These are phyloP conservation scores for Tolmerus cingulatus DNA, from an alignment of 2,888 invertebrate genomes.

Conservation along the genomic window DNA sequence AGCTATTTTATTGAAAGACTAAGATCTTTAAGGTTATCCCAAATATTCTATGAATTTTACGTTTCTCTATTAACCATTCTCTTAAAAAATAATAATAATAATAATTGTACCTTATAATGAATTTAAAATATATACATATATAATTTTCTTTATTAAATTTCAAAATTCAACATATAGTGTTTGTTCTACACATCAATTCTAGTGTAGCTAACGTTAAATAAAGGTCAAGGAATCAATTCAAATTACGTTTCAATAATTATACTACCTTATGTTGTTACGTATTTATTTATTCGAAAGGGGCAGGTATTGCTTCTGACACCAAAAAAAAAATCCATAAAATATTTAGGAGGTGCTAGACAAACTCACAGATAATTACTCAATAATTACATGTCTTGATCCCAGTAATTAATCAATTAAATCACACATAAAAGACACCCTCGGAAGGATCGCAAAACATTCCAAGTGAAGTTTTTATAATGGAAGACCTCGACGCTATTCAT, in stretches of 20 bases:
- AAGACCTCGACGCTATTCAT: not conserved
- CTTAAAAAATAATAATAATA: too few relatives aligned
- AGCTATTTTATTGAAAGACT: too few relatives aligned
- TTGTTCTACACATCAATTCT: too few relatives aligned
- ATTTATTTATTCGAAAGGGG: not conserved
- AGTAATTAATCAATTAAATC: not conserved
- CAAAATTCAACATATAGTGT: too few relatives aligned
- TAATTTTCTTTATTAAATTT: too few relatives aligned
- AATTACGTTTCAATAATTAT: not conserved
- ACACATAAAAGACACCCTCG: not conserved
- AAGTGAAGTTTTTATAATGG: not conserved
- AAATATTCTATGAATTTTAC: too few relatives aligned
- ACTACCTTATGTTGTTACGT: not conserved
- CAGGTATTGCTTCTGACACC: not conserved
- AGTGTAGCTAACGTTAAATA: not conserved
- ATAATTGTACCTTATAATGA: too few relatives aligned
- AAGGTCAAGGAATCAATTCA: not conserved
- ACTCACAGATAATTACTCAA: not conserved
- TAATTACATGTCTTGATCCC: not conserved
- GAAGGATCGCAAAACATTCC: not conserved
- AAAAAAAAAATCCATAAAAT: not conserved
- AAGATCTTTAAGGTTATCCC: too few relatives aligned
- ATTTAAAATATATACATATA: too few relatives aligned
- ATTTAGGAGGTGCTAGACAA: not conserved
- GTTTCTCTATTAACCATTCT: too few relatives aligned